Evolutionary conservation across 2,797 vertebrate species (phyloP).

Genomic region (Diceros bicornis): DNA sequence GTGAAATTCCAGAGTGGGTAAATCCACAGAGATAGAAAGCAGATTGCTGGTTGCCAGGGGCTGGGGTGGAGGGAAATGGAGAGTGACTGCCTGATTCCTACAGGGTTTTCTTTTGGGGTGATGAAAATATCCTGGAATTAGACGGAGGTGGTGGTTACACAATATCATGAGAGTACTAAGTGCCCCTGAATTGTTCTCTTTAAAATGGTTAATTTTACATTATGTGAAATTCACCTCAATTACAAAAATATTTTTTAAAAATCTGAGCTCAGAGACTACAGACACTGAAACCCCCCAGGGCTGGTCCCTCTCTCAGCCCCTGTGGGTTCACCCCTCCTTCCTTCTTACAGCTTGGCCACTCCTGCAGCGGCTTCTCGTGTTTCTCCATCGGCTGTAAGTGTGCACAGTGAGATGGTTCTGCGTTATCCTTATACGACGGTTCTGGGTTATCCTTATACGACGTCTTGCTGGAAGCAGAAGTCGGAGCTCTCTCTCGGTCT

Average conservation of each 20-base stretch:
- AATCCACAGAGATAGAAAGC: rapidly evolving
- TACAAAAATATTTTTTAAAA: not conserved
- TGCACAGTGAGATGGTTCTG: rapidly evolving
- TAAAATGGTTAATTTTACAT: not conserved
- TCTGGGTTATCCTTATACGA: not conserved
- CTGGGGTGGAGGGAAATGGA: rapidly evolving
- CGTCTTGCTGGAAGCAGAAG: rapidly evolving
- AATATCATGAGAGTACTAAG: rapidly evolving
- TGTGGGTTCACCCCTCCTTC: rapidly evolving
- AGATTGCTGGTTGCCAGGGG: too few species aligned
- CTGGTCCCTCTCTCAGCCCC: rapidly evolving
- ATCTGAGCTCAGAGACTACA: not conserved
- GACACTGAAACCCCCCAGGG: not conserved
- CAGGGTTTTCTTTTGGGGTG: rapidly evolving
- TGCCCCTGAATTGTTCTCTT: rapidly evolving
- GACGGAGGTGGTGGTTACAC: rapidly evolving
- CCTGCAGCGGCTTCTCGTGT: rapidly evolving
- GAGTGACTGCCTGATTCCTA: rapidly evolving
- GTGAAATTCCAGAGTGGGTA: rapidly evolving
- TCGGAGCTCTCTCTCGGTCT: not conserved
- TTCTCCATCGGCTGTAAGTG: rapidly evolving
- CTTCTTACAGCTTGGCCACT: rapidly evolving
- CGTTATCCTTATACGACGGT: rapidly evolving
- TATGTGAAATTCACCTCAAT: not conserved
- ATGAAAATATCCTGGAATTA: rapidly evolving